A percentile compares a stretch with the other conserved stretches of the same genome.
These are phyloP conservation scores for Ditylenchus dipsaci DNA, from an alignment of 1,140 invertebrate genomes.

Conservation along the genomic window DNA sequence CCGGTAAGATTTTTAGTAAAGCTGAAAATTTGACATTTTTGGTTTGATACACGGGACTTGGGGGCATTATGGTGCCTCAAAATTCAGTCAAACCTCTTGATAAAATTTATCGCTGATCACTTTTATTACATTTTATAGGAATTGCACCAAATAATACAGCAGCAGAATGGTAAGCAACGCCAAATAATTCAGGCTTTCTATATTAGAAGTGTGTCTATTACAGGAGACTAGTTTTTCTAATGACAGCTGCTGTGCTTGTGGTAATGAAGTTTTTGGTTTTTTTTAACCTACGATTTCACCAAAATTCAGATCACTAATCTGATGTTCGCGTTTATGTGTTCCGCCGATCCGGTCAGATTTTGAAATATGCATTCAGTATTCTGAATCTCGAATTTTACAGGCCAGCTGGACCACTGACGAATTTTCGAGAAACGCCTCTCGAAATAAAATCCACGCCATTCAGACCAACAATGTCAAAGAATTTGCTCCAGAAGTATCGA, in stretches of 20 bases:
- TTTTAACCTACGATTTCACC: too few relatives aligned
- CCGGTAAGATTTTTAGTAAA: not conserved
- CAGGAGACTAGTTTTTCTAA: conserved; percentile 47
- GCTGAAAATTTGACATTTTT: not conserved
- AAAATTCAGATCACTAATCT: conserved; percentile 42
- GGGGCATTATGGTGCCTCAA: too few relatives aligned
- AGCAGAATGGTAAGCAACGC: too few relatives aligned
- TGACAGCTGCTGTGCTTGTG: conserved; percentile 38
- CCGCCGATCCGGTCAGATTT: conserved; percentile 26
- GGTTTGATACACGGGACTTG: too few relatives aligned
- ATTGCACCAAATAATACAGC: conserved; percentile 51
- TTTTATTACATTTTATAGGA: too few relatives aligned
- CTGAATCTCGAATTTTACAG: not conserved
- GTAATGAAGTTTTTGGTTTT: too few relatives aligned
- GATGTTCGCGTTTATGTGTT: conserved; percentile 33
- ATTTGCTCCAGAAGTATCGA: not conserved
- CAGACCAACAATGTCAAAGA: not conserved
- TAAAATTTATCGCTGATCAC: too few relatives aligned
- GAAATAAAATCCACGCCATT: conserved; percentile 30
- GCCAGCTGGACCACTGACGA: conserved; percentile 47
- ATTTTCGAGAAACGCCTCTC: conserved; percentile 38
- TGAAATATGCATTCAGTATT: not conserved
- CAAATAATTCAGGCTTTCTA: too few relatives aligned
- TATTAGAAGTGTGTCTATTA: too few relatives aligned
- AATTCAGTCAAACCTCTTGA: too few relatives aligned